These are phyloP conservation scores for Tuberolachnus salignus DNA, from an alignment of 2,888 invertebrate species.

Conservation along the genomic window DNA sequence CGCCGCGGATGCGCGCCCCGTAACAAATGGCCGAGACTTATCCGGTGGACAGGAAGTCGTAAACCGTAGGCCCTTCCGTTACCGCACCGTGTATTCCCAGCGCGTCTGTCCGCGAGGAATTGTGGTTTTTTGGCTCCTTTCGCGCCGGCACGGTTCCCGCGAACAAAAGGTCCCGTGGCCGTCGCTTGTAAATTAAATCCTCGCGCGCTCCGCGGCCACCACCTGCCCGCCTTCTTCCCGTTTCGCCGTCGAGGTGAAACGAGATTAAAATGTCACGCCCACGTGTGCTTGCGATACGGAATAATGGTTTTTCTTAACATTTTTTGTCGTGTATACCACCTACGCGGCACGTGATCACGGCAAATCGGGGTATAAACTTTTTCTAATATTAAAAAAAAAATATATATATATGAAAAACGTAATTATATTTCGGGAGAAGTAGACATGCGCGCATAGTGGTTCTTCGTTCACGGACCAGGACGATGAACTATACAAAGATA, in stretches of 20 bases:
- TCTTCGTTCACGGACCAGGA: too few species aligned
- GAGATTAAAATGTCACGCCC: slow-evolving; percentile 30
- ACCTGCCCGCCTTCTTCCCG: background rate
- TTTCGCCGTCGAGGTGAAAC: background rate
- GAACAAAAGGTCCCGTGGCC: slow-evolving; percentile 4
- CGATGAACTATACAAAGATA: too few species aligned
- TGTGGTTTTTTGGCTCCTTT: slow-evolving; percentile 44
- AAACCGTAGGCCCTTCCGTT: slow-evolving; percentile 17
- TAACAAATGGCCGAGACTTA: slow-evolving; percentile 56
- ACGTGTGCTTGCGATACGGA: too few species aligned
- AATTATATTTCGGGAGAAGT: too few species aligned
- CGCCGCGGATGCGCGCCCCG: background rate
- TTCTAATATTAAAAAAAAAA: too few species aligned
- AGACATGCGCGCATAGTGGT: too few species aligned
- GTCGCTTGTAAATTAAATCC: slow-evolving; percentile 42
- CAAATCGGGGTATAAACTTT: too few species aligned
- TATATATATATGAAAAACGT: too few species aligned
- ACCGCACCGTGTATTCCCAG: slow-evolving; percentile 30
- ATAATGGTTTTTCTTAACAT: too few species aligned
- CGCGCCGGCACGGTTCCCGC: background rate
- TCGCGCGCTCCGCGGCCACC: background rate
- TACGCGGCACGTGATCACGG: too few species aligned
- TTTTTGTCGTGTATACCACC: too few species aligned
- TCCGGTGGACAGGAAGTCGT: slow-evolving; percentile 54
- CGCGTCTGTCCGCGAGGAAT: slow-evolving; percentile 53